Conservation (phyloP, 2,888 invertebrate species). For the Cryptus armator region DNA sequence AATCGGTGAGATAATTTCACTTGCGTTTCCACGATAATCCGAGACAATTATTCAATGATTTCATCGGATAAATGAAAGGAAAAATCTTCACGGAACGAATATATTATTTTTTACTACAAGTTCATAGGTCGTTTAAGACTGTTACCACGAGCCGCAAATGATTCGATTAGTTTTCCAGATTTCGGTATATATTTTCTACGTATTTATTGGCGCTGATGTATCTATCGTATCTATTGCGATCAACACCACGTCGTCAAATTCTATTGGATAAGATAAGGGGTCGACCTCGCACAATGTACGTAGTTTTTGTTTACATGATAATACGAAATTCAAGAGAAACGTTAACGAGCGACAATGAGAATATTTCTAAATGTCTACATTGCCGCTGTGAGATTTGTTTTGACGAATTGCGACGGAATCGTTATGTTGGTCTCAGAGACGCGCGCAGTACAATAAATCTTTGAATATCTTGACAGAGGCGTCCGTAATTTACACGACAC, state of each 20-base stretch:
- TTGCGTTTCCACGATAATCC: constrained; percentile 9
- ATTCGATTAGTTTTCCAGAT: constrained; percentile 26
- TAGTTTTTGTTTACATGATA: constrained; percentile 45
- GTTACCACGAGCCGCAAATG: neutral
- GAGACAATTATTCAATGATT: constrained; percentile 31
- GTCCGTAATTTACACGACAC: constrained; percentile 4
- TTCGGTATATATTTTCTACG: constrained; percentile 4
- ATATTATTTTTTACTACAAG: neutral
- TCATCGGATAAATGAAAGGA: constrained; percentile 9
- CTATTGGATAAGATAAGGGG: constrained; percentile 62
- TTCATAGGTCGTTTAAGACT: constrained; percentile 3
- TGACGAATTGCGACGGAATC: neutral
- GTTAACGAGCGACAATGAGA: neutral
- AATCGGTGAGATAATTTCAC: constrained; percentile 50
- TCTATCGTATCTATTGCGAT: constrained; percentile 14
- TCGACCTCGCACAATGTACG: constrained; percentile 35
- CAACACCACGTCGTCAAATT: constrained; percentile 10
- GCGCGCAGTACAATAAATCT: constrained; percentile 17
- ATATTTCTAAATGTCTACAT: neutral
- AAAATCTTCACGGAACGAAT: neutral
- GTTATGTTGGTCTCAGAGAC: neutral
- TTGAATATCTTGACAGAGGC: constrained; percentile 19
- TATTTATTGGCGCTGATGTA: neutral
- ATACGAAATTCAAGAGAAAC: neutral
- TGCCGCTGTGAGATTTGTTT: neutral